Conservation (phyloP, 2,113 vertebrate genomes). For the Clarias batrachus region DNA sequence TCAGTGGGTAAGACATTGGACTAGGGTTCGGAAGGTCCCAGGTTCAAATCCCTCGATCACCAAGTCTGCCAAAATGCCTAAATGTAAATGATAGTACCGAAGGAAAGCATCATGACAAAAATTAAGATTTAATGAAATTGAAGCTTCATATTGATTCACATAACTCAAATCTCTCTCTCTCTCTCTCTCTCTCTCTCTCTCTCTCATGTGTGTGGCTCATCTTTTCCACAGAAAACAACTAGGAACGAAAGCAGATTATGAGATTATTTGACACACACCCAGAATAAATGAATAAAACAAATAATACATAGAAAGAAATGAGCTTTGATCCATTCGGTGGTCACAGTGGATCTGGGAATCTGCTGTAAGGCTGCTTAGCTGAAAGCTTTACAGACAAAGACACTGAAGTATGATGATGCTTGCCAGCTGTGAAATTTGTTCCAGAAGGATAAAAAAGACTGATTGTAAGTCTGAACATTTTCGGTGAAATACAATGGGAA, state of each 20-base stretch:
- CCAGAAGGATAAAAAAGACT: constrained; percentile 18
- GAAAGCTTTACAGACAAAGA: constrained; percentile 30
- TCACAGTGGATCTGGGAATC: not conserved
- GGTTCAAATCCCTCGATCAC: too few species aligned
- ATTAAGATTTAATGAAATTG: constrained; percentile 65
- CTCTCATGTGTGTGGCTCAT: constrained; percentile 16
- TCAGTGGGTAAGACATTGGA: too few species aligned
- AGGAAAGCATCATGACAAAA: constrained; percentile 51
- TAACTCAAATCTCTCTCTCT: constrained; percentile 42
- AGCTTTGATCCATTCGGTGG: constrained; percentile 38
- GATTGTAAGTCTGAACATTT: not conserved
- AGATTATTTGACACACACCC: constrained; percentile 63
- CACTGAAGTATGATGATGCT: constrained; percentile 14
- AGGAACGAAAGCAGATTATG: constrained; percentile 69
- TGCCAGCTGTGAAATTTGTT: constrained; percentile 20
- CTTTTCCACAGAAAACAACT: constrained; percentile 58
- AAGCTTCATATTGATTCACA: constrained; percentile 66
- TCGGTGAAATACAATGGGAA: constrained; percentile 1
- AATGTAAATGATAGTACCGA: not conserved
- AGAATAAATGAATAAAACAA: constrained; percentile 51
- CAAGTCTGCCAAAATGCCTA: too few species aligned
- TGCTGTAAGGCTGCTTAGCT: not conserved
- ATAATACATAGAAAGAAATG: constrained; percentile 37
- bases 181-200: not conserved
- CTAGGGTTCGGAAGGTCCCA: too few species aligned